Base-by-base conservation (phyloP, 1,140 invertebrate species). In the Catajapyx aquilonaris region DNA sequence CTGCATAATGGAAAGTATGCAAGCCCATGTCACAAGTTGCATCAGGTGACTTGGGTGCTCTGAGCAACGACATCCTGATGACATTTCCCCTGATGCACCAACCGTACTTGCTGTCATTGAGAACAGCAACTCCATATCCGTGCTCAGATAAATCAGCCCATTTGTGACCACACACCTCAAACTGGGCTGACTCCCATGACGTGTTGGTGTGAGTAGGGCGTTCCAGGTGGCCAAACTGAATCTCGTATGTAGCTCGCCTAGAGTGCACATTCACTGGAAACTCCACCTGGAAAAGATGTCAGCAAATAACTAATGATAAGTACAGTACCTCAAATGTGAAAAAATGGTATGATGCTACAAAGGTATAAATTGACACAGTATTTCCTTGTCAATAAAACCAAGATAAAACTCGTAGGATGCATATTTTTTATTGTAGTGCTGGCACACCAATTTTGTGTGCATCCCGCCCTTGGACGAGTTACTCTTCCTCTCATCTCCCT, bases 61-160 rank as follows among this genome's bases (percentile, higher is more conserved):
- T 45, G 18, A 67, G 46, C 44, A 67, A 44, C 2, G 64, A 66
- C 5, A 67, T 48, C 16, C 55, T 46, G 23, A 66, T 51, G 13
- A 52, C 49, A 33, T 57, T 56, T 16, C 57, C 56, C 10, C 54
- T 46, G 11, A 57, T 54, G 10, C 60, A 56, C 50, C 59, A 62
- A 11, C 65, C 65, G 51, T 66, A 66, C 41, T 66, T 66, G 42
- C 53, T 54, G 44, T 63, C 59, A 46, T 65, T 67, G n/a, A 67
- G 44, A 16, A 66, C 42, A n/a, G 62, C 48, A n/a, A 67, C 48
- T 36, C 65, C 65, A 45, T 51, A 60, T 37, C 55, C 55, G 47
- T 57, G 53, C 45, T 67, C 62, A 3, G 61, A 62, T 9, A 66
- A 21, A 45, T 64, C 64, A 30, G 59, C 57, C 65, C 65, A 67